These are phyloP conservation scores for Montipora foliosa DNA, from an alignment of 64 coral and sea anemone species.

Conservation along the genomic window DNA sequence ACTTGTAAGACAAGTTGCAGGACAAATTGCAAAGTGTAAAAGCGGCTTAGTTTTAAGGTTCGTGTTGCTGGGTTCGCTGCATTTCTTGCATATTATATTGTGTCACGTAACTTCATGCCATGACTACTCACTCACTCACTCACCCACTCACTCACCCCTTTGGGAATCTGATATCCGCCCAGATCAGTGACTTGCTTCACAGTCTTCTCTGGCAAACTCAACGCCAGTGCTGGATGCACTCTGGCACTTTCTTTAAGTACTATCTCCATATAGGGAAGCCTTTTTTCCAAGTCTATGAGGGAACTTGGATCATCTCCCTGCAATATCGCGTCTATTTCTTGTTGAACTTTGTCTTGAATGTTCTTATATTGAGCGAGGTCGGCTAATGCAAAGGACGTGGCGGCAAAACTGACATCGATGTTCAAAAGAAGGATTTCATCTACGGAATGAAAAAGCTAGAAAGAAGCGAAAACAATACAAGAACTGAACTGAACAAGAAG, in stretches of 20 bases:
- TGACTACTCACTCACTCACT: no score
- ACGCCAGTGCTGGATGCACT: slow-evolving; percentile 85
- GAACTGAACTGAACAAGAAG: no score
- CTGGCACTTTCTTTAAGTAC: slow-evolving; percentile 94
- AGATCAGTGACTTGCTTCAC: slow-evolving; percentile 85
- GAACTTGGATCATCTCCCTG: slow-evolving; percentile 63
- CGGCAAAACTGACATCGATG: slow-evolving; percentile 88
- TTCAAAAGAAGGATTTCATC: slow-evolving; percentile 92
- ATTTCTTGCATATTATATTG: no score
- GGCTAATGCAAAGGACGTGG: slow-evolving; percentile 82
- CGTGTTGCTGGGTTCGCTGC: no score
- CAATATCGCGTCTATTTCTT: slow-evolving; percentile 77
- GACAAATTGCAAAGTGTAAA: no score
- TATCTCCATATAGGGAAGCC: slow-evolving; percentile 89
- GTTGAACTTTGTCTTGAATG: slow-evolving; percentile 75
- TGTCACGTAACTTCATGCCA: no score
- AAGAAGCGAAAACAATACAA: not conserved
- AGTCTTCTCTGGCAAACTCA: slow-evolving; percentile 90
- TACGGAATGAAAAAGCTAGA: slow-evolving; percentile 83
- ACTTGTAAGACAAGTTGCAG: no score
- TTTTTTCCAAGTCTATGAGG: slow-evolving; percentile 67
- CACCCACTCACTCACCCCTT: slow-evolving; percentile 75
- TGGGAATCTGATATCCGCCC: slow-evolving; percentile 81
- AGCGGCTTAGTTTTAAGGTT: no score
- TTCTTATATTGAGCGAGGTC: slow-evolving; percentile 73